Evolutionary conservation across 2,888 invertebrate species (phyloP).

Genomic region (Crossocerus cetratus): DNA sequence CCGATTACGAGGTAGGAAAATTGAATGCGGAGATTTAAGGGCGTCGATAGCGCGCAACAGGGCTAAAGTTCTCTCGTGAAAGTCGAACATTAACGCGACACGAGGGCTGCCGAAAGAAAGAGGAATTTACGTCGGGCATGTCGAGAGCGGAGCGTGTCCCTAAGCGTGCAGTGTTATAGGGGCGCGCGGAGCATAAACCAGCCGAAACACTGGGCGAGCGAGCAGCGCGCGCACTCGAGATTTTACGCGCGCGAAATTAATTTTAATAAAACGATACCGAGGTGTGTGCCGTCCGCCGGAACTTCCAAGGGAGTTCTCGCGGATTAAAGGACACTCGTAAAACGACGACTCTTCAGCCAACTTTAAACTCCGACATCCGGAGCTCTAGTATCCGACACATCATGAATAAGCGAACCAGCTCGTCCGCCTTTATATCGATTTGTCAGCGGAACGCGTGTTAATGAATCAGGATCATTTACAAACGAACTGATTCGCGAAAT

Average conservation of each 20-base stretch:
- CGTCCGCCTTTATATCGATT: no score
- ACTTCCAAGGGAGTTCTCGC: slow-evolving; percentile 3
- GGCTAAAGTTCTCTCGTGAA: slow-evolving; percentile 22
- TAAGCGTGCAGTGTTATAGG: not conserved
- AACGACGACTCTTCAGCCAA: not conserved
- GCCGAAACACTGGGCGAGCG: not conserved
- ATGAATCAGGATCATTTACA: no score
- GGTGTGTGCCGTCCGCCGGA: not conserved
- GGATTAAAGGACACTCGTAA: slow-evolving; percentile 28
- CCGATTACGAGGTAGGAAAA: slow-evolving; percentile 11
- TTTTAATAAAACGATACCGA: slow-evolving; percentile 22
- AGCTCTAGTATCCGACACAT: no score
- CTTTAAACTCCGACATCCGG: no score
- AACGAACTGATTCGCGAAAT: no score
- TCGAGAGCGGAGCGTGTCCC: slow-evolving; percentile 8
- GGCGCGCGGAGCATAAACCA: slow-evolving; percentile 12
- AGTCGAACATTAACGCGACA: slow-evolving; percentile 33
- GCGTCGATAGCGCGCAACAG: slow-evolving; percentile 21
- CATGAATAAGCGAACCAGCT: no score
- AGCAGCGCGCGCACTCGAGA: no score
- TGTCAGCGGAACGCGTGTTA: no score
- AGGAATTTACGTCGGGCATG: slow-evolving; percentile 24
- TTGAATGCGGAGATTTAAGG: slow-evolving; percentile 22
- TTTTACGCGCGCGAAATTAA: slow-evolving; percentile 22
- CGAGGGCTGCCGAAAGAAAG: slow-evolving; percentile 14